phyloP scores from a whole-genome alignment of 2,113 vertebrate species.

The Leiothrix lutea region DNA sequence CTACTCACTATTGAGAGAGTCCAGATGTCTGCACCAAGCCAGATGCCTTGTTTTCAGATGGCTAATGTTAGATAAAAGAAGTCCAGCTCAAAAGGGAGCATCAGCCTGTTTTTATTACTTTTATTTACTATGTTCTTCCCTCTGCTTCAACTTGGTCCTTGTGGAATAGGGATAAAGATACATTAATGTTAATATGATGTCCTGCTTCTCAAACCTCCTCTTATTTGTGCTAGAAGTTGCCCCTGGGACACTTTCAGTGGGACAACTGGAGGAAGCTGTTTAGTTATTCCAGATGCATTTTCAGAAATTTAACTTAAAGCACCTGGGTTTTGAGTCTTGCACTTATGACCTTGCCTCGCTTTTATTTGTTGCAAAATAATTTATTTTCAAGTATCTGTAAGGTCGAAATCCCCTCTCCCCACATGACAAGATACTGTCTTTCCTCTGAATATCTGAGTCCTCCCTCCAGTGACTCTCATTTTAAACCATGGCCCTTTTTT shows the following conservation, averaged over 20 bases:
- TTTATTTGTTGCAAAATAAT: not conserved
- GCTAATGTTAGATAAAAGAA: not conserved
- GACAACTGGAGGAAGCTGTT: not conserved
- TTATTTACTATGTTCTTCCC: not conserved
- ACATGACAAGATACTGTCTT: not conserved
- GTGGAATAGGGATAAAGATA: not conserved
- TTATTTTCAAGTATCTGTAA: not conserved
- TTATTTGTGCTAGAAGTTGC: not conserved
- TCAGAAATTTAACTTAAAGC: not conserved
- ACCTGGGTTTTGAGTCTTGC: not conserved
- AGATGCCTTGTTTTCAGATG: constrained; percentile 33
- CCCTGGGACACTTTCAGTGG: not conserved
- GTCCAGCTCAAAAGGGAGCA: not conserved
- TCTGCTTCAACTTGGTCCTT: not conserved
- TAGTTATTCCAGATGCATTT: not conserved
- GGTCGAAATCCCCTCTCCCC: not conserved
- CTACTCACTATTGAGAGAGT: not conserved
- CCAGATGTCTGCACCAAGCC: not conserved
- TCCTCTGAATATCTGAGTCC: not conserved
- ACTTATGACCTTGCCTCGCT: not conserved
- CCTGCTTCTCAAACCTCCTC: not conserved
- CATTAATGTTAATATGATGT: not conserved
- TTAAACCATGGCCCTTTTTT: not conserved
- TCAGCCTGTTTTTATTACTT: not conserved
- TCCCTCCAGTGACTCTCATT: not conserved